Evolutionary conservation across 2,888 invertebrate genomes (phyloP), one percentile per base, ranked within the genome.

Genomic region (Pterostichus madidus): DNA sequence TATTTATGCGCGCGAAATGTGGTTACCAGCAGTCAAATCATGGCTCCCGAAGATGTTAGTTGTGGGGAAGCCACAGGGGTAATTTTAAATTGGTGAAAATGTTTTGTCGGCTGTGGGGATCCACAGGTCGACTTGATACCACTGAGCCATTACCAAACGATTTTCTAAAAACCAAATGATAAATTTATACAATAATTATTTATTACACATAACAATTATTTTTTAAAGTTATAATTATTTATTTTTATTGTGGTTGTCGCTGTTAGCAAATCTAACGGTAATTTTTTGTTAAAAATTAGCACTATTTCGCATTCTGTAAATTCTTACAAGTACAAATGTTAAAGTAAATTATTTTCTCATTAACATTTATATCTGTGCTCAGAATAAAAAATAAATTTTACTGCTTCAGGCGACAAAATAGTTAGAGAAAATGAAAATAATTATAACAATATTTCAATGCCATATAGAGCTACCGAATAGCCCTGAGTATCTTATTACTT

Each of bases 381-480:
- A 31, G 13, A 73, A 73, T 11, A 73, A 73, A 73, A 46, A 44
- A 46, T 73, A 0, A 56, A 24, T 64, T 11, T 49, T 49, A 49
- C 32, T 64, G 64, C 64, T 64, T 64, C 0, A 64, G 64, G 64
- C 64, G 5, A 35, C n/a, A 5, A 49, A 49, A 49, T 59, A 24
- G 59, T 59, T 24, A 59, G 24, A 46, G 24, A 15, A 73, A 49
- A 68, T 68, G 35, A 68, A 68, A 44, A 73, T 73, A 73, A 73
- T 73, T 73, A 73, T 73, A 73, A 46, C 73, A 73, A 46, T 46
- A 73, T 46, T 73, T 75, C 75, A 75, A 75, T 75, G 75, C 53
- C 32, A 53, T 31, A 11, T 61, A 17, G 3, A 11, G 75, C 75
- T 75, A 75, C 75, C 32, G 75, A 52, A 52, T 32, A 52, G 31